A percentile compares a stretch with the other conserved stretches of the same genome.
phyloP scores from a whole-genome alignment of 2,113 vertebrate species.

The Vulpes ferrilata region DNA sequence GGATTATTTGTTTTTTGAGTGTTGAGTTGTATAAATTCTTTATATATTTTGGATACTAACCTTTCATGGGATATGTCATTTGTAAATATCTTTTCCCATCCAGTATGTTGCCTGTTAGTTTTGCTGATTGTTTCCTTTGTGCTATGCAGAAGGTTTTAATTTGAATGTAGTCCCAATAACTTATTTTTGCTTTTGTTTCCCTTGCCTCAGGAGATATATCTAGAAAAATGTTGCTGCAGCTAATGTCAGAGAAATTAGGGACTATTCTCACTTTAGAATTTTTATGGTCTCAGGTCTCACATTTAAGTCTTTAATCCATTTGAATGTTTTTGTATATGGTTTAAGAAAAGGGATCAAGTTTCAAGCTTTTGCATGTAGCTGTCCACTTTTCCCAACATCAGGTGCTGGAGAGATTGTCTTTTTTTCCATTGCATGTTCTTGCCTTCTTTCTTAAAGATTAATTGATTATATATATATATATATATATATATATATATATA shows the following conservation, averaged over 20 bases:
- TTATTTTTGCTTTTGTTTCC: background rate
- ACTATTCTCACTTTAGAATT: background rate
- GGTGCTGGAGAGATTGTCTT: background rate
- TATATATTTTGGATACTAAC: background rate
- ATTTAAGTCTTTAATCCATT: background rate
- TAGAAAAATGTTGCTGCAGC: background rate
- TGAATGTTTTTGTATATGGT: background rate
- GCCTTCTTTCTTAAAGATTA: background rate
- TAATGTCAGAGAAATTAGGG: background rate
- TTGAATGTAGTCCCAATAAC: background rate
- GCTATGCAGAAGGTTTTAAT: background rate
- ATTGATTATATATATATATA: background rate
- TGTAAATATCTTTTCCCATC: background rate
- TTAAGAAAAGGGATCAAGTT: background rate
- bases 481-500: no score
- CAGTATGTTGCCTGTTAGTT: background rate
- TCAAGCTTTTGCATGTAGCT: background rate
- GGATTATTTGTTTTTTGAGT: background rate
- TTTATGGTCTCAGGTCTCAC: background rate
- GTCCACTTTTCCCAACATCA: background rate
- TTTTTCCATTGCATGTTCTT: background rate
- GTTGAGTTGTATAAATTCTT: background rate
- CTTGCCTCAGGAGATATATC: background rate
- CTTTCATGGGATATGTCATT: background rate
- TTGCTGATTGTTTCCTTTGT: background rate